Evolutionary conservation across 1,140 invertebrate genomes (phyloP).

Genomic region (Drosophila rufa): DNA sequence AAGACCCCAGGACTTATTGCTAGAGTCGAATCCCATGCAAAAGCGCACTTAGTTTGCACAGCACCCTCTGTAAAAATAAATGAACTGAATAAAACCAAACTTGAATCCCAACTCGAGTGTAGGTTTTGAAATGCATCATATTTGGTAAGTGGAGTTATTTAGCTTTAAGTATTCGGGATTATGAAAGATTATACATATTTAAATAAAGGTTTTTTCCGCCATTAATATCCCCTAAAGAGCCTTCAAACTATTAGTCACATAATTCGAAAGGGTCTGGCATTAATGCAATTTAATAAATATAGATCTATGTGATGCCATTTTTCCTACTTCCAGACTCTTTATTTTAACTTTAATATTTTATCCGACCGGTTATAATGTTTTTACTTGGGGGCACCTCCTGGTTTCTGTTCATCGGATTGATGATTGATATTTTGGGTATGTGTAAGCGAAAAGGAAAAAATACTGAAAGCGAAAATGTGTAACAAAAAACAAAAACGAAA

Average conservation of each 20-base stretch:
- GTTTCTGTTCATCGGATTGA: slow-evolving; percentile 1
- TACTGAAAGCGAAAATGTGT: slow-evolving; percentile 30
- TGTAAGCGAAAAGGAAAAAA: slow-evolving; percentile 1
- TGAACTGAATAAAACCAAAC: not conserved
- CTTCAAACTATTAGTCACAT: not conserved
- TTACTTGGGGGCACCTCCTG: not conserved
- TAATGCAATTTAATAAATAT: not conserved
- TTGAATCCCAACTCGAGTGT: not conserved
- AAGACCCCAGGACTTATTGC: not conserved
- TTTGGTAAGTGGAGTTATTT: slow-evolving; percentile 38
- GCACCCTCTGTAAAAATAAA: slow-evolving; percentile 20
- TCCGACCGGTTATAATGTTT: not conserved
- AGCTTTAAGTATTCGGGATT: not conserved
- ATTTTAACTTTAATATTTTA: not conserved
- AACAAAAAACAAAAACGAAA: slow-evolving; percentile 32
- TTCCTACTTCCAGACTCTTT: not conserved
- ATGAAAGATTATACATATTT: not conserved
- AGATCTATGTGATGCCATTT: not conserved
- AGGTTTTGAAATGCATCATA: slow-evolving; percentile 8
- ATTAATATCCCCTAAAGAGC: not conserved
- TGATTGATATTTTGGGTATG: slow-evolving; percentile 37
- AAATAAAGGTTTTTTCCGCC: not conserved
- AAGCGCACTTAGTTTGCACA: slow-evolving; percentile 30
- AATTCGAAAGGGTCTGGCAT: not conserved
- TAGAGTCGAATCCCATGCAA: not conserved